Evolutionary conservation across 1,140 invertebrate genomes (phyloP).

Genomic region (Protaetia brevitarsis): DNA sequence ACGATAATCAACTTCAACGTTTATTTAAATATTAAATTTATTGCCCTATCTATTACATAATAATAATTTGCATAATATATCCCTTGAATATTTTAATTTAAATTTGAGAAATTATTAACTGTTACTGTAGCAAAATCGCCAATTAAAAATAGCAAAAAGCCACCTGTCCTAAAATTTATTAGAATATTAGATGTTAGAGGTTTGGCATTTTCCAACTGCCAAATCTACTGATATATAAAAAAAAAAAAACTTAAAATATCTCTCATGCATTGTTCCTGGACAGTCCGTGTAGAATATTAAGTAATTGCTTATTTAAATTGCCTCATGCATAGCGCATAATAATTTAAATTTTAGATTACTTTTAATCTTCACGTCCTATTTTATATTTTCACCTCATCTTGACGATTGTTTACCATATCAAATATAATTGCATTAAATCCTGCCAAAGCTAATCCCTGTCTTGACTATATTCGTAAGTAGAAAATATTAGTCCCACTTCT

Average conservation of each 20-base stretch:
- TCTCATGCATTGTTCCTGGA: too few relatives aligned
- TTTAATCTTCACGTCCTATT: neutral
- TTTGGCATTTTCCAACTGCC: too few relatives aligned
- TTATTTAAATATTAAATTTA: constrained; percentile 9
- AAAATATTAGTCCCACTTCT: neutral
- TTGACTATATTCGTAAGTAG: neutral
- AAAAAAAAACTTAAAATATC: too few relatives aligned
- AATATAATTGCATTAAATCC: neutral
- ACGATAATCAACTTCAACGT: too few relatives aligned
- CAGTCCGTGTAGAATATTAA: too few relatives aligned
- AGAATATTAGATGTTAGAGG: too few relatives aligned
- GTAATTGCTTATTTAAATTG: too few relatives aligned
- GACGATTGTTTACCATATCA: neutral
- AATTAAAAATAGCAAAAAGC: neutral
- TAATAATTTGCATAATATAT: constrained; percentile 1
- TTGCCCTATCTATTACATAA: neutral
- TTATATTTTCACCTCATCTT: neutral
- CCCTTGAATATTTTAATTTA: neutral
- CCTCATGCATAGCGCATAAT: too few relatives aligned
- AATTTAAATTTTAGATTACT: too few relatives aligned
- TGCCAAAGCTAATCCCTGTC: neutral
- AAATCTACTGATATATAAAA: too few relatives aligned
- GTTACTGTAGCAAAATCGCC: neutral
- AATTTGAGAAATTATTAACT: neutral
- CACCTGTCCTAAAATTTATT: neutral